Evolutionary conservation across 2,888 invertebrate genomes (phyloP).

Genomic region (Stenichneumon culpator): DNA sequence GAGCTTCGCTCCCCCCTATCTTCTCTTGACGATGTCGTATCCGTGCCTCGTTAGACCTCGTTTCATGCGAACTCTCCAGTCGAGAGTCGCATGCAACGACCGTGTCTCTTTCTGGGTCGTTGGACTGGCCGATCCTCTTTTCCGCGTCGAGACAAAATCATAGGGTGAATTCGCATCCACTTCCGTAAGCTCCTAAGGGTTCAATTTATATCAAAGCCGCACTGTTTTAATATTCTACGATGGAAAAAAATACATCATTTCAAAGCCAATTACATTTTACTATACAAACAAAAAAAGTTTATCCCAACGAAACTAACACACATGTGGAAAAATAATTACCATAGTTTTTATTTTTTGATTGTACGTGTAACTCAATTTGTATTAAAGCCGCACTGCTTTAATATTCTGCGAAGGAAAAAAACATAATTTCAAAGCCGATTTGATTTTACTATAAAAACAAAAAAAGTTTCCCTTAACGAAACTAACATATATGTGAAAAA

Average conservation of each 20-base stretch:
- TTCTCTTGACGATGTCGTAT: conserved; percentile 26
- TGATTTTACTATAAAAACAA: neutral
- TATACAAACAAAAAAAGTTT: neutral
- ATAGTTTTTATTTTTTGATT: too few species aligned
- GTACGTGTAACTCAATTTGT: conserved; percentile 3
- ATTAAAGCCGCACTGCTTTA: neutral
- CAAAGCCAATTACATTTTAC: neutral
- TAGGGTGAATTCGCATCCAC: conserved; percentile 36
- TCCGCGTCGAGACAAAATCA: conserved; percentile 21
- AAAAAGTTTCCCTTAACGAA: neutral
- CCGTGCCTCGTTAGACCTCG: conserved; percentile 54
- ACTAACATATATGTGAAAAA: neutral
- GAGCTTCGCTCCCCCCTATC: conserved; percentile 63
- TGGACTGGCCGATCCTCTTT: conserved; percentile 10
- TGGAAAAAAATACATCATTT: neutral
- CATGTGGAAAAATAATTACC: neutral
- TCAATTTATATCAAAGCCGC: conserved; percentile 3
- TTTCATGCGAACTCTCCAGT: conserved; percentile 54
- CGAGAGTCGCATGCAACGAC: conserved; percentile 44
- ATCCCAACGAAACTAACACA: neutral
- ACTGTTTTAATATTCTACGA: neutral
- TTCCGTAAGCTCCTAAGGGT: conserved; percentile 1
- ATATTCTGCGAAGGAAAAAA: neutral
- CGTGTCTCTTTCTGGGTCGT: conserved; percentile 50
- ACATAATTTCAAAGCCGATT: neutral